Evolutionary conservation across 2,888 invertebrate species (phyloP), one percentile per base, ranked within the genome.

Genomic region (Xiphydria camelus): DNA sequence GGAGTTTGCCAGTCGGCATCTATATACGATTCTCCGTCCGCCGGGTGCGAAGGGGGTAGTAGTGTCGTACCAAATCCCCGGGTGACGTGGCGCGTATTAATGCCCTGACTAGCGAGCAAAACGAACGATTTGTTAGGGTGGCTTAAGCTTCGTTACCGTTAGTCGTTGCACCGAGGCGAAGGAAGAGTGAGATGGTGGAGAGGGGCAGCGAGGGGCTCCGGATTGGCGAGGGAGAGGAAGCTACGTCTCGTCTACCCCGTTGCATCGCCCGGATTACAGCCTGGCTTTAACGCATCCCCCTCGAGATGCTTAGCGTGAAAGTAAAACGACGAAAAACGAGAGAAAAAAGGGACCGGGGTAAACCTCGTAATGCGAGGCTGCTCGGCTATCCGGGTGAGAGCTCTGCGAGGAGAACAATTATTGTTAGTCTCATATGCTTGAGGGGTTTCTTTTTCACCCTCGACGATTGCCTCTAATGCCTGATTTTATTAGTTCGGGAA

Each of bases 81-180:
- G 26, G 23, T 17, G 29, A 26, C 25, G 34, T 15, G 35, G 41
- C 34, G 23, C 20, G 47, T 54, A 54, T 54, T 54, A 54, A 54
- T 62, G 59, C 48, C 41, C 45, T 46, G 49, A 58, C 48, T 49
- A 26, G 36, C 57, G 59, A 50, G 56, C 59, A 59, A 62, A 64
- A 59, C 61, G 64, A 64, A 64, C 64, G 64, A 66, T 64, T 64
- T 66, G 66, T 57, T 66, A 59, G 61, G 66, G 58, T 55, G 58
- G 62, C 62, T 64, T 66, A 64, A 65, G 64, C 61, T 62, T 66
- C 66, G 64, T 64, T 64, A 65, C 61, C 55, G 54, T 47, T 12
- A 31, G 31, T 15, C 9, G 10, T 4, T 4, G 29, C 29, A 29
- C 29, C 14, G 29, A 29, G 29, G 12, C 29, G 12, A n/a, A n/a